Conservation (phyloP, 2,113 vertebrate species). For the Mungos mungo region DNA sequence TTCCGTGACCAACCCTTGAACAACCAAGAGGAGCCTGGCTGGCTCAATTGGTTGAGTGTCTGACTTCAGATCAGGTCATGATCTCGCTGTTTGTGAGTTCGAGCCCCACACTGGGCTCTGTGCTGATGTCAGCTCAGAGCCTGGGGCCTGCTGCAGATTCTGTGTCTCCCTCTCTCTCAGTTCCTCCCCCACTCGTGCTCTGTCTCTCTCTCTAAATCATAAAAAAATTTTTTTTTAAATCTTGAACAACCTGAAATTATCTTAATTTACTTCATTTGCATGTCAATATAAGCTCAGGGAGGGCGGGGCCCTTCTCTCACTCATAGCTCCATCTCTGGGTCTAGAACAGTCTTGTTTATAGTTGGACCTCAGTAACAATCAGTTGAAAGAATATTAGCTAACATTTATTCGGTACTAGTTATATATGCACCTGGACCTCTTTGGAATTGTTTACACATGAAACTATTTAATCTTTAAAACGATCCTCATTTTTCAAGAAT, state of each 20-base stretch:
- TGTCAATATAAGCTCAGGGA: not conserved
- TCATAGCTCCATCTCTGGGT: not conserved
- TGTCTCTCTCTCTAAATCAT: no score
- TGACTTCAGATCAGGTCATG: no score
- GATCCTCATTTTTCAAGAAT: not conserved
- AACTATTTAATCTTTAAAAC: not conserved
- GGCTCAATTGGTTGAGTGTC: no score
- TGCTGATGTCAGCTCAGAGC: no score
- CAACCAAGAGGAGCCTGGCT: not conserved
- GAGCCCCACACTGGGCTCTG: no score
- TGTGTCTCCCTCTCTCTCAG: no score
- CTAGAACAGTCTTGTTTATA: not conserved
- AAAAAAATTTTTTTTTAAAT: no score
- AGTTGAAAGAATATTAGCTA: not conserved
- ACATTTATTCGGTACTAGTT: not conserved
- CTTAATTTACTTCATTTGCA: conserved; percentile 6
- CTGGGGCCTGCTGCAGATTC: no score
- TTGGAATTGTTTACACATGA: not conserved
- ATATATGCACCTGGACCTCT: not conserved
- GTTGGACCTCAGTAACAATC: not conserved
- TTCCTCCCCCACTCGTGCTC: no score
- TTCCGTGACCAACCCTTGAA: not conserved
- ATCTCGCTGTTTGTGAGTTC: no score
- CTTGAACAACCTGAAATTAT: not conserved
- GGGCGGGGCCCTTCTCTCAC: not conserved